A percentile compares a stretch with the other conserved stretches of the same genome.
Evolutionary conservation across 2,888 invertebrate genomes (phyloP).

Genomic region (Stenodema calcarata): DNA sequence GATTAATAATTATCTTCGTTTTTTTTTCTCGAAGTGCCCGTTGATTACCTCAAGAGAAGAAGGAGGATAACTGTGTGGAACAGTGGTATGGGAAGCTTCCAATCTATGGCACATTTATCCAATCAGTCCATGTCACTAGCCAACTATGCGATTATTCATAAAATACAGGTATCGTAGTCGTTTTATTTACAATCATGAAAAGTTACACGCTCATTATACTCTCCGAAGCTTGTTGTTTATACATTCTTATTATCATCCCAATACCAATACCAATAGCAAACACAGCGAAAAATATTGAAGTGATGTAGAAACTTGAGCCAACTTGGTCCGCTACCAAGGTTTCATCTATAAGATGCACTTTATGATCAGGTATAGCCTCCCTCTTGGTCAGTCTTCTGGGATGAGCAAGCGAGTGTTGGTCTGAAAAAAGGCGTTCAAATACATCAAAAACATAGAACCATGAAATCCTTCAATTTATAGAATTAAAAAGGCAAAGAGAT

Average conservation of each 20-base stretch:
- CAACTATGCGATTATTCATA: background rate
- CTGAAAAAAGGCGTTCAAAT: background rate
- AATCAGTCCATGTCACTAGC: background rate
- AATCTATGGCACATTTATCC: background rate
- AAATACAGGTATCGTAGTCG: background rate
- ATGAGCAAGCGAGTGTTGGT: background rate
- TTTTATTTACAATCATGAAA: background rate
- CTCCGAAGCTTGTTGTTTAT: too few species aligned
- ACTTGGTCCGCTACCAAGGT: background rate
- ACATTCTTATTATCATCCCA: background rate
- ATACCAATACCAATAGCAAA: background rate
- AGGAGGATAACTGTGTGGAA: background rate
- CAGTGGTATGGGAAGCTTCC: background rate
- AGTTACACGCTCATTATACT: background rate
- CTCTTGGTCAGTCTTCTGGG: background rate
- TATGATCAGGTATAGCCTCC: background rate
- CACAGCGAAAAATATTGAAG: background rate
- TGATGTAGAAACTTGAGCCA: background rate
- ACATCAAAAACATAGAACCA: too few species aligned
- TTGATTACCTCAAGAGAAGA: too few species aligned
- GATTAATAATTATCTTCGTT: too few species aligned
- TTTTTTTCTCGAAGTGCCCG: too few species aligned
- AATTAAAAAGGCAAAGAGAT: too few species aligned
- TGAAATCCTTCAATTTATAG: too few species aligned
- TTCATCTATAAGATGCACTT: background rate